Percentiles rank a stretch among this genome's conserved stretches.
These are phyloP conservation scores for Caenorhabditis sp. DNA, from an alignment of 2,888 invertebrate species.

Conservation along the genomic window DNA sequence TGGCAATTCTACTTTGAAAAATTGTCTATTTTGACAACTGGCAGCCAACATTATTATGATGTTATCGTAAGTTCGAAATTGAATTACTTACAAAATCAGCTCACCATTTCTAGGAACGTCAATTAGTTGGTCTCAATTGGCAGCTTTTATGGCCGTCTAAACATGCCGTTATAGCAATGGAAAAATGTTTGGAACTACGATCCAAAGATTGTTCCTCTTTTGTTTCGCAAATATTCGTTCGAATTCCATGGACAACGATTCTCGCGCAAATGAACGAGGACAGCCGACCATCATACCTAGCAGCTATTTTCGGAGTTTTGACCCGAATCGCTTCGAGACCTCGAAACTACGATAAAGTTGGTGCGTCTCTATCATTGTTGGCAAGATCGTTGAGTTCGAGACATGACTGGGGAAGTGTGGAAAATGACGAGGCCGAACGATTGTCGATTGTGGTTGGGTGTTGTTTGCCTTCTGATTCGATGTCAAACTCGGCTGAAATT, in stretches of 20 bases:
- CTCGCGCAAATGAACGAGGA: constrained; percentile 50
- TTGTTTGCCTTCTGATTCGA: constrained; percentile 42
- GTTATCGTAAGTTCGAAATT: constrained; percentile 41
- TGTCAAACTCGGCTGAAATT: constrained; percentile 40
- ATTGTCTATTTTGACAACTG: constrained; percentile 48
- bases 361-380: constrained; percentile 62
- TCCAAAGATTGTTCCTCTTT: constrained; percentile 58
- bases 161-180: constrained; percentile 44
- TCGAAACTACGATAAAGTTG: constrained; percentile 57
- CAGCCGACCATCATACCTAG: constrained; percentile 56
- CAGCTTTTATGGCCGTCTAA: constrained; percentile 50
- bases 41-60: constrained; percentile 48
- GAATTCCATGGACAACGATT: constrained; percentile 58
- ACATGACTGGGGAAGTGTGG: constrained; percentile 54
- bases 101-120: constrained; percentile 26
- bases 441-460: constrained; percentile 29
- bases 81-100: constrained; percentile 14
- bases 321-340: constrained; percentile 44
- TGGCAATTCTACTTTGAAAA: constrained; percentile 62
- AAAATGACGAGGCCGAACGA: constrained; percentile 47
- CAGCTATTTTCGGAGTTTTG: constrained; percentile 52
- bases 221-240: constrained; percentile 60
- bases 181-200: constrained; percentile 38
- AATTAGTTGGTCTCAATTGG: constrained; percentile 49
- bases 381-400: constrained; percentile 49